These are phyloP conservation scores for Drosophila buzzatii DNA, from an alignment of 2,888 invertebrate species.

Conservation along the genomic window DNA sequence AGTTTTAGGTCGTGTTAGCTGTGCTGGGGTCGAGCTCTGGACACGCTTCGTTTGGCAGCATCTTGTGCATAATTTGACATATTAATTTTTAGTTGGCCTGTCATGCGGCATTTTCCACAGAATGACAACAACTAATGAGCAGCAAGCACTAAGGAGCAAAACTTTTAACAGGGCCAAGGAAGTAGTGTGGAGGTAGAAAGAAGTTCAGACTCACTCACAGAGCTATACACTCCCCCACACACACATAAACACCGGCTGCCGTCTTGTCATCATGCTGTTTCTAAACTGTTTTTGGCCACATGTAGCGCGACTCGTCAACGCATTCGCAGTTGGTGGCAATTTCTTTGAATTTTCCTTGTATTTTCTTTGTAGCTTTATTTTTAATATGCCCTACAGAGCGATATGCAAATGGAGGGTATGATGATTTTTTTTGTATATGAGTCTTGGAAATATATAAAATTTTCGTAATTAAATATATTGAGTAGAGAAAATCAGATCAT, in stretches of 20 bases:
- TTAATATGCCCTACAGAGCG: background rate
- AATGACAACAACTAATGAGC: slow-evolving; percentile 70
- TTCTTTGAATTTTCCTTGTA: slow-evolving; percentile 44
- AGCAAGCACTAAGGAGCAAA: slow-evolving; percentile 4
- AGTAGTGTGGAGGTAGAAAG: background rate
- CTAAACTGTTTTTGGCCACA: slow-evolving; percentile 53
- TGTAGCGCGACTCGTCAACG: slow-evolving; percentile 42
- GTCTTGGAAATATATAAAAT: too few relatives aligned
- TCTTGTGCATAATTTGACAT: slow-evolving; percentile 76
- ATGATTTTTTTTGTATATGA: background rate
- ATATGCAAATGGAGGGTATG: background rate
- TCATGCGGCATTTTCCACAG: slow-evolving; percentile 41
- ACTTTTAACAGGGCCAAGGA: background rate
- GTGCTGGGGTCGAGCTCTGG: slow-evolving; percentile 38
- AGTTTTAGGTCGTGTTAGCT: slow-evolving; percentile 11
- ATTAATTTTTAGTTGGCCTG: slow-evolving; percentile 69
- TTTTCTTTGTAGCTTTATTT: slow-evolving; percentile 19
- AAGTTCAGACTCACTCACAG: background rate
- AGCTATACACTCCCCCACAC: background rate
- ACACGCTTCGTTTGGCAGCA: slow-evolving; percentile 62
- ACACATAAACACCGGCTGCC: background rate
- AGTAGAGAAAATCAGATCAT: too few relatives aligned
- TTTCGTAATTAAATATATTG: too few relatives aligned
- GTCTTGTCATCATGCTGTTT: slow-evolving; percentile 15
- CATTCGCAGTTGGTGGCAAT: slow-evolving; percentile 70